phyloP scores from a whole-genome alignment of 35 echinoderm and acorn worm genomes.

The Ptychodera flava region DNA sequence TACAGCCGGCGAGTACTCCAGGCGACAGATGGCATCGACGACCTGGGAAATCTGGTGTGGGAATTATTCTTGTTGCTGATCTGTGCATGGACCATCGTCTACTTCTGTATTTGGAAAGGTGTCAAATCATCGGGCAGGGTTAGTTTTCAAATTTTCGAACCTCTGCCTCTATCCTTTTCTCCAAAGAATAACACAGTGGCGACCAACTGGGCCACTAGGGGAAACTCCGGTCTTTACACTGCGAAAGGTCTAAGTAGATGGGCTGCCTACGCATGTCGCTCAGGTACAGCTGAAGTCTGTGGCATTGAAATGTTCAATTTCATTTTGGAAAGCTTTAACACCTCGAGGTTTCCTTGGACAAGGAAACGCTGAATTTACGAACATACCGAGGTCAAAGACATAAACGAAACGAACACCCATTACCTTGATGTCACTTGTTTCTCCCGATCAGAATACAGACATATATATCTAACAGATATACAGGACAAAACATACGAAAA shows the following conservation, averaged over 20 bases:
- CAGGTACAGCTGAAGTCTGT: no score
- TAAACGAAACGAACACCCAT: neutral
- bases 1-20: neutral
- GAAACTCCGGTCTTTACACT: no score
- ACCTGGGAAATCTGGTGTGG: constrained; percentile 56
- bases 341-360: no score
- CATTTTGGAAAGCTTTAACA: no score
- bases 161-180: neutral
- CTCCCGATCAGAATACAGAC: neutral
- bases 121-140: constrained; percentile 89
- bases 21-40: constrained; percentile 42
- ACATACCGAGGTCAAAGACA: no score
- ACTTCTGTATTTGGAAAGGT: constrained; percentile 79
- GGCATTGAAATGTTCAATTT: no score
- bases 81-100: constrained; percentile 61
- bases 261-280: no score
- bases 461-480: neutral
- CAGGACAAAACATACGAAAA: neutral
- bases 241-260: no score
- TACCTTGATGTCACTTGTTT: neutral
- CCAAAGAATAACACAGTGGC: neutral
- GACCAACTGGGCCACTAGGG: no score
- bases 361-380: no score
- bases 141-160: constrained; percentile 14
- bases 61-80: constrained; percentile 62